Conservation (phyloP, 1,140 invertebrate species). For the Venustaconcha ellipsiformis region DNA sequence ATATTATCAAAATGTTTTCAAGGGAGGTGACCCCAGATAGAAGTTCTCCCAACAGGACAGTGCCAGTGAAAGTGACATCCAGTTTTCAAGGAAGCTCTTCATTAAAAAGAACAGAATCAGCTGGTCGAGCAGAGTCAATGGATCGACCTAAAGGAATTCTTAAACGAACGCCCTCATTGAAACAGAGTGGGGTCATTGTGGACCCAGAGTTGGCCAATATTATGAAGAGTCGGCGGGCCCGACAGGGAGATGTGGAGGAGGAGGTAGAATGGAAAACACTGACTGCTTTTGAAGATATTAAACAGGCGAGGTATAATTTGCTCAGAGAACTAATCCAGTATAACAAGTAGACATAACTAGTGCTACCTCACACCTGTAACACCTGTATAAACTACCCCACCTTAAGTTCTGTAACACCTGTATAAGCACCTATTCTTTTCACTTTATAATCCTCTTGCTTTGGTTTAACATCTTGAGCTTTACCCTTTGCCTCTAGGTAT, state of each 20-base stretch:
- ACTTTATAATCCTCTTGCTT: no score
- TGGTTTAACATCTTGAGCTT: no score
- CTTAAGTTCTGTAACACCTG: no score
- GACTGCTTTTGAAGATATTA: slow-evolving; percentile 35
- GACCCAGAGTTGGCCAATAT: slow-evolving; percentile 44
- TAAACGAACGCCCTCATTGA: slow-evolving; percentile 42
- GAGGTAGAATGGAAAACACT: slow-evolving; percentile 25
- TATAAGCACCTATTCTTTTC: no score
- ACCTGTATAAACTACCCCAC: no score
- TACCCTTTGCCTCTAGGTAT: no score
- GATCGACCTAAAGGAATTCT: slow-evolving; percentile 42
- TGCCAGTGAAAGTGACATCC: slow-evolving; percentile 25
- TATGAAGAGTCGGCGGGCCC: slow-evolving; percentile 26
- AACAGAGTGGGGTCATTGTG: slow-evolving; percentile 38
- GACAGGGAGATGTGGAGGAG: slow-evolving; percentile 33
- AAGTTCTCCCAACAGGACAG: slow-evolving; percentile 14
- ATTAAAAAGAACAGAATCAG: slow-evolving; percentile 28
- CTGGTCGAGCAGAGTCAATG: slow-evolving; percentile 29
- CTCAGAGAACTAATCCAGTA: no score
- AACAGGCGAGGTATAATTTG: slow-evolving; percentile 22
- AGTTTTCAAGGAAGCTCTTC: slow-evolving; percentile 10
- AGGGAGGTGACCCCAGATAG: slow-evolving; percentile 29
- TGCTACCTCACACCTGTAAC: no score
- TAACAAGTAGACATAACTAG: no score
- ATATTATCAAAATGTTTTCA: slow-evolving; percentile 27